These are phyloP conservation scores for Equus quagga DNA, from an alignment of 2,113 vertebrate genomes.

Conservation along the genomic window DNA sequence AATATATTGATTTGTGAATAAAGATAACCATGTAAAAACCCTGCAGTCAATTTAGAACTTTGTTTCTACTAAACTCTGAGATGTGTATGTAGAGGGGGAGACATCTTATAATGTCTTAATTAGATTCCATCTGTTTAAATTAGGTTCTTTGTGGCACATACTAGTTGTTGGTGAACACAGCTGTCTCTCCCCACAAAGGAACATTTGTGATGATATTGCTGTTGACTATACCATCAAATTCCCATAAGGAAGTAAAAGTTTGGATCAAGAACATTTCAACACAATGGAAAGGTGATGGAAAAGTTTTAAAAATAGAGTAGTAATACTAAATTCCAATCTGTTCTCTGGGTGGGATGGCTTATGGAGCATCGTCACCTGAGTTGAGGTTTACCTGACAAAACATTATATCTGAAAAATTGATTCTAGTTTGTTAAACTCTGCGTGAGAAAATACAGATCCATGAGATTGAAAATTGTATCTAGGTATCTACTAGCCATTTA, in stretches of 20 bases:
- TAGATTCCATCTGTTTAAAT: conserved; percentile 35
- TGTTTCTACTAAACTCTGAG: background rate
- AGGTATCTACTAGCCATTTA: background rate
- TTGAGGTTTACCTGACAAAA: conserved; percentile 6
- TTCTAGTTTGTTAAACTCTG: background rate
- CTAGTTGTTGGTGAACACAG: conserved; percentile 53
- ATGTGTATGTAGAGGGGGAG: background rate
- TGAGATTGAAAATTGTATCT: background rate
- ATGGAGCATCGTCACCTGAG: background rate
- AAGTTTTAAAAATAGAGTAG: background rate
- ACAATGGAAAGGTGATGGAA: conserved; percentile 21
- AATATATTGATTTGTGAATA: background rate
- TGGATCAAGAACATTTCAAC: conserved; percentile 29
- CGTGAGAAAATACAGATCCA: background rate
- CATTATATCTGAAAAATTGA: background rate
- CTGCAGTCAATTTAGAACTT: background rate
- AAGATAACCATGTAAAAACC: background rate
- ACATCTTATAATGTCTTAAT: conserved; percentile 45
- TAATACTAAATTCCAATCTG: conserved; percentile 4
- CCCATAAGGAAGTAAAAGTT: background rate
- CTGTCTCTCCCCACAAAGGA: conserved; percentile 41
- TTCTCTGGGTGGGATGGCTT: background rate
- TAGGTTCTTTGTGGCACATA: background rate
- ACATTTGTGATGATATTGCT: background rate
- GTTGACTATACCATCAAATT: conserved; percentile 44